Percentiles rank a stretch among this genome's conserved stretches.
phyloP scores from a whole-genome alignment of 1,140 invertebrate species.

The Helicoverpa armigera region DNA sequence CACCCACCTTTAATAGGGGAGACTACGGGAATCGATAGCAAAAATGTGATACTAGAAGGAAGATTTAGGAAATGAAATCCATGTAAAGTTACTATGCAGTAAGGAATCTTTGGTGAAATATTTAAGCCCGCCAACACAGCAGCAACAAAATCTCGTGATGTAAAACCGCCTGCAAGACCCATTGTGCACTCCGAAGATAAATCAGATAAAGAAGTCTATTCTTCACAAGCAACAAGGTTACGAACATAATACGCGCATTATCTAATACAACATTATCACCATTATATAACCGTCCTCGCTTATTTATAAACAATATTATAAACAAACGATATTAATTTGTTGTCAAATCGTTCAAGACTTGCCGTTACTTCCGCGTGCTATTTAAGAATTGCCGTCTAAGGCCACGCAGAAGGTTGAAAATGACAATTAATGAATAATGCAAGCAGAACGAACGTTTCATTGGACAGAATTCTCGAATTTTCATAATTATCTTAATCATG shows the following conservation, averaged over 20 bases:
- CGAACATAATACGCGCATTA: slow-evolving; percentile 14
- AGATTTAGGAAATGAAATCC: too few relatives aligned
- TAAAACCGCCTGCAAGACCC: slow-evolving; percentile 16
- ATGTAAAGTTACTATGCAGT: not conserved
- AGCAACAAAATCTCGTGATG: not conserved
- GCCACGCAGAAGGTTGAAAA: slow-evolving; percentile 54
- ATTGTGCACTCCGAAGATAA: slow-evolving; percentile 29
- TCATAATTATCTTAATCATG: too few relatives aligned
- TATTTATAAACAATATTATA: slow-evolving; percentile 49
- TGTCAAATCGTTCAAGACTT: slow-evolving; percentile 37
- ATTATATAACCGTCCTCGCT: slow-evolving; percentile 42
- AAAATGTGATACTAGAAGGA: too few relatives aligned
- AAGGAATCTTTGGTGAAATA: not conserved
- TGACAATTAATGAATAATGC: slow-evolving; percentile 37
- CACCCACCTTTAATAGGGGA: not conserved
- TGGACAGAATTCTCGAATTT: not conserved
- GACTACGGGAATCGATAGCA: too few relatives aligned
- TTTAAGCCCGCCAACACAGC: too few relatives aligned
- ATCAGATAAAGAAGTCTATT: slow-evolving; percentile 36
- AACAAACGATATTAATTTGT: slow-evolving; percentile 45
- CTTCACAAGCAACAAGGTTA: slow-evolving; percentile 30
- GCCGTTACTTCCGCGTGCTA: slow-evolving; percentile 43
- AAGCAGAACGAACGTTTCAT: slow-evolving; percentile 17
- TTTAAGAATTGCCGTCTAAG: slow-evolving; percentile 33
- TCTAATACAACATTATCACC: slow-evolving; percentile 24